Base-by-base conservation (phyloP, 2,888 invertebrate species). In the Aphodius sticticus region DNA sequence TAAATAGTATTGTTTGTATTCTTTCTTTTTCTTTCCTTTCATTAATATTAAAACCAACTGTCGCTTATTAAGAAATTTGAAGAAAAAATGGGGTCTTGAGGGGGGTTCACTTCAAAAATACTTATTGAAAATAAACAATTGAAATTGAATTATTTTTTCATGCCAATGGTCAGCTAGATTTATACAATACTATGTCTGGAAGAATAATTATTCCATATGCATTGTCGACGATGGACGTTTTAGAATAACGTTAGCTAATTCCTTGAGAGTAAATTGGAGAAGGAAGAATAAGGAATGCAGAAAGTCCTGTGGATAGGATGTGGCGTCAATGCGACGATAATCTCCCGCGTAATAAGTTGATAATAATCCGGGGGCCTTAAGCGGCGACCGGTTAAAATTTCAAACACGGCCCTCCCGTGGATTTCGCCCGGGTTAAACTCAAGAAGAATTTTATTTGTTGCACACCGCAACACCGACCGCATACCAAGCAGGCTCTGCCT, bases 391-490 rank as follows among this genome's bases (percentile, higher is more conserved):
- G 53, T 53, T 53, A 53, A 53, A 53, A 53, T 53, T 53, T 53
- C 53, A 5, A 53, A 53, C 53, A 53, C 53, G 53, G 2, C 53
- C 53, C 53, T 53, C 53, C 53, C 53, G 53, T 53, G 53, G 53
- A 53, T 53, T 53, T 53, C 53, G 53, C 4, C 26, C 53, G 53
- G 53, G 53, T 53, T 53, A 53, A 53, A 53, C 53, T 53, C 53
- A 53, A 53, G 53, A 53, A 53, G 53, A 53, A 53, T 53, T 53
- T 53, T 53, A 53, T 53, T 53, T 53, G 53, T 53, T 53, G 53
- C 53, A 53, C 53, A 53, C 53, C 53, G 53, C 53, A 12, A 12
- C 53, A 12, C 53, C 7, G 53, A 53, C 53, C 53, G 53, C 1
- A 53, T 53, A 53, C 53, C 53, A 53, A 53, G 4, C 53, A 53